A percentile compares a stretch with the other conserved stretches of the same genome.
Evolutionary conservation across 2,113 vertebrate genomes (phyloP).

Genomic region (Megaptera novaeangliae): DNA sequence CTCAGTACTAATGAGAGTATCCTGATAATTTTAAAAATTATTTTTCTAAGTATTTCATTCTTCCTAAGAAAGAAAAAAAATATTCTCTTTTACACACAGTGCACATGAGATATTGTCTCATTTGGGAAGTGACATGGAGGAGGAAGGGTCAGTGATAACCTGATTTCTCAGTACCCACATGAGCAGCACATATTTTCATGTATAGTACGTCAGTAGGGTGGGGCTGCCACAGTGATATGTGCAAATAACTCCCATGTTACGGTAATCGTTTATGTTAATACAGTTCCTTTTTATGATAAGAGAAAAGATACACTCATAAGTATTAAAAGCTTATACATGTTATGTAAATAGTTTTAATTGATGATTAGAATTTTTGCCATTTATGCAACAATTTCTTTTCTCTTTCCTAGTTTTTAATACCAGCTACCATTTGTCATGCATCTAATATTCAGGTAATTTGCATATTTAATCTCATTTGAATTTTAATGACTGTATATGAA

Average conservation of each 20-base stretch:
- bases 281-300: neutral
- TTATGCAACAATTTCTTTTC: neutral
- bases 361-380: neutral
- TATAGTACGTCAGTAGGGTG: fast-evolving
- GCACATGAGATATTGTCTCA: neutral
- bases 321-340: neutral
- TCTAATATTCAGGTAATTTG: neutral
- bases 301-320: neutral
- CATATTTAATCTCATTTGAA: neutral
- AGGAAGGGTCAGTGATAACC: neutral
- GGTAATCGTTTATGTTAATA: neutral
- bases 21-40: neutral
- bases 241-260: neutral
- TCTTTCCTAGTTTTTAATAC: neutral
- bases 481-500: neutral
- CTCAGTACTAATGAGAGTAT: neutral
- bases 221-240: neutral
- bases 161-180: neutral
- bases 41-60: neutral
- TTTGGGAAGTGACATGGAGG: neutral
- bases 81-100: neutral
- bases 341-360: neutral
- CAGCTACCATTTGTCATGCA: neutral
- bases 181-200: neutral
- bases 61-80: neutral